phyloP scores from a whole-genome alignment of 1,140 invertebrate species.

The Drosophila melanica region DNA sequence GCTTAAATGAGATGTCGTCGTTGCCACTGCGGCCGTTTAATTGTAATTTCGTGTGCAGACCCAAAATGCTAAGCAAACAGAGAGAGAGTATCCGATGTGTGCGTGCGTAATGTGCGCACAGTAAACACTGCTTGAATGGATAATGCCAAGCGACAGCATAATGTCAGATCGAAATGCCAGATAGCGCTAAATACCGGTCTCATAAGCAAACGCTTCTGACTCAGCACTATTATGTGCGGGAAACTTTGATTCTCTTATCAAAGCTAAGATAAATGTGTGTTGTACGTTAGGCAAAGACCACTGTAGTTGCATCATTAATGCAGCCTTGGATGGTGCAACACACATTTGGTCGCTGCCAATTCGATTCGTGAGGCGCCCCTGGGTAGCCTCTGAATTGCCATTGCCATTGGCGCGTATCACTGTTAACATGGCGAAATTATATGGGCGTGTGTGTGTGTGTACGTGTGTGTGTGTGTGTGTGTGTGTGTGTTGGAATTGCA shows the following conservation, averaged over 20 bases:
- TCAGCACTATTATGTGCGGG: too few relatives aligned
- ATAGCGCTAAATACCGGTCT: background rate
- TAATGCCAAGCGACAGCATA: background rate
- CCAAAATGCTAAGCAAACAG: constrained; percentile 59
- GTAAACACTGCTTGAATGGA: background rate
- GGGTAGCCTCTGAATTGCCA: constrained; percentile 17
- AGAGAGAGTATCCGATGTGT: constrained; percentile 37
- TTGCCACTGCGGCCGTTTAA: constrained; percentile 57
- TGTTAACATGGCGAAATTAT: constrained; percentile 69
- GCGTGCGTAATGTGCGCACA: constrained; percentile 33
- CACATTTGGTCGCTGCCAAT: constrained; percentile 57
- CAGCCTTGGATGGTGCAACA: constrained; percentile 53
- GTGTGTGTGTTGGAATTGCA: constrained; percentile 38
- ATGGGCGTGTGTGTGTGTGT: constrained; percentile 19
- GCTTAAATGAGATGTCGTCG: constrained; percentile 57
- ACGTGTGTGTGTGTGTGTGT: background rate
- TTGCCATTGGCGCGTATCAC: constrained; percentile 51
- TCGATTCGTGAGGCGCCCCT: constrained; percentile 48
- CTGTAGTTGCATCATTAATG: constrained; percentile 45
- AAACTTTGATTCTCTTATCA: background rate
- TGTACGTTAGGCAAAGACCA: background rate
- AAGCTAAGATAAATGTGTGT: background rate
- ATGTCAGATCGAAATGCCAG: background rate
- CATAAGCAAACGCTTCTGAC: too few relatives aligned
- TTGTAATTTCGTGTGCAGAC: constrained; percentile 65